Conservation (phyloP, 2,888 invertebrate species). For the Dynastes grantii region DNA sequence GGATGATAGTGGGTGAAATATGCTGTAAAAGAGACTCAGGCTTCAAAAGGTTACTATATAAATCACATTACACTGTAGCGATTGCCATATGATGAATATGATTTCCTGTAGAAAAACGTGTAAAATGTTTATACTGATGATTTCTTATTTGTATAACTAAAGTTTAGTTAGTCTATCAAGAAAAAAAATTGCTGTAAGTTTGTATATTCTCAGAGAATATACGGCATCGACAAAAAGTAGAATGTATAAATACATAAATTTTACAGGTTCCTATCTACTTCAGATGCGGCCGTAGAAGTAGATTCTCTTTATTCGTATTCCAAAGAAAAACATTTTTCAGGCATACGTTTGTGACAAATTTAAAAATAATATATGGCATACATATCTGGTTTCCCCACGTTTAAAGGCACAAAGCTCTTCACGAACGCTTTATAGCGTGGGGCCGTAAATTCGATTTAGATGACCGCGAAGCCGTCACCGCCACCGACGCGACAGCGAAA, state of each 20-base stretch:
- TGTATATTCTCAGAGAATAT: too few species aligned
- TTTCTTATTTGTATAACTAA: too few species aligned
- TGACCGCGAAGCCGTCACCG: conserved; percentile 62
- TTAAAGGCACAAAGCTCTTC: conserved; percentile 61
- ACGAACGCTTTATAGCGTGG: conserved; percentile 58
- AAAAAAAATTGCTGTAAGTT: too few species aligned
- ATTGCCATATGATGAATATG: too few species aligned
- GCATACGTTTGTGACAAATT: conserved; percentile 68
- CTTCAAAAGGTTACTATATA: too few species aligned
- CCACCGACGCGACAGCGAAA: conserved; percentile 62
- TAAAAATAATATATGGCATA: conserved; percentile 68
- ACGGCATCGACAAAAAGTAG: background rate
- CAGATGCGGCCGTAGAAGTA: background rate
- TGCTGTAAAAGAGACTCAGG: too few species aligned
- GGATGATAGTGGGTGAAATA: too few species aligned
- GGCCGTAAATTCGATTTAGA: conserved; percentile 69
- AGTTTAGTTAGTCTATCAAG: too few species aligned
- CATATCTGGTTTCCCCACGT: conserved; percentile 60
- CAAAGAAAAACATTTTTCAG: conserved; percentile 55
- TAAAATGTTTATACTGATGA: too few species aligned
- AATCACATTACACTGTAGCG: too few species aligned
- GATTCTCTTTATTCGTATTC: conserved; percentile 34
- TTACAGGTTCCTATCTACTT: background rate
- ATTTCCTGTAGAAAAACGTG: too few species aligned
- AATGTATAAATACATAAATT: conserved; percentile 20